These are phyloP conservation scores for Macrosteles quadrilineatus DNA, from an alignment of 1,140 invertebrate species.

Conservation along the genomic window DNA sequence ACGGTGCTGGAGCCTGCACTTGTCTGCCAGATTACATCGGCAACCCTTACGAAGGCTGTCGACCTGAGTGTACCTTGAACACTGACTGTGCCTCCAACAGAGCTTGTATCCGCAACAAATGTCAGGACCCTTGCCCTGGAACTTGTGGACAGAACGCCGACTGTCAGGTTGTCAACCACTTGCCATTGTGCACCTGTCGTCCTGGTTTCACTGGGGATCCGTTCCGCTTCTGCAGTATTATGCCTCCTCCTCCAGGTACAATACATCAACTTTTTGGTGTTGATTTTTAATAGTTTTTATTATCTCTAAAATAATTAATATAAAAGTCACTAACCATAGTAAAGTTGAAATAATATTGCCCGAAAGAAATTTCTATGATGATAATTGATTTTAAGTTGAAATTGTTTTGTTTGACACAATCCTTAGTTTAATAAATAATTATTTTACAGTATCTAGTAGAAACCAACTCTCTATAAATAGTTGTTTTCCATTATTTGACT, in stretches of 20 bases:
- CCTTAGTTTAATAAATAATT: too few species aligned
- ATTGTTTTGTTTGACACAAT: too few species aligned
- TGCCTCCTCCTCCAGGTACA: slow-evolving; percentile 44
- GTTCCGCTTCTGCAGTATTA: slow-evolving; percentile 61
- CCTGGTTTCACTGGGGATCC: slow-evolving; percentile 71
- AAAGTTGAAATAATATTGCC: too few species aligned
- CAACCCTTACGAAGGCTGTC: slow-evolving; percentile 72
- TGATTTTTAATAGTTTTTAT: too few species aligned
- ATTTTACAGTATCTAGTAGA: too few species aligned
- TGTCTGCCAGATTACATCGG: slow-evolving; percentile 68
- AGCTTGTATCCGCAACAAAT: slow-evolving; percentile 71
- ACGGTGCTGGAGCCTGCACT: slow-evolving; percentile 66
- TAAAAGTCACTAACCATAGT: too few species aligned
- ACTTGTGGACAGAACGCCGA: slow-evolving; percentile 66
- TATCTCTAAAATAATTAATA: too few species aligned
- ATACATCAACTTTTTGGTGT: too few species aligned
- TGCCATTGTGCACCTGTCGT: slow-evolving; percentile 68
- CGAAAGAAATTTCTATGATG: too few species aligned
- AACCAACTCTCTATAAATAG: too few species aligned
- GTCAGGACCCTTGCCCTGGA: slow-evolving; percentile 73
- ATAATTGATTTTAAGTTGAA: too few species aligned
- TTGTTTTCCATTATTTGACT: too few species aligned
- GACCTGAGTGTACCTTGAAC: slow-evolving; percentile 71
- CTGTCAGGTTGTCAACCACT: slow-evolving; percentile 63
- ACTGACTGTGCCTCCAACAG: slow-evolving; percentile 67